These are phyloP conservation scores for Procavia capensis DNA, from an alignment of 2,113 vertebrate species.

Conservation along the genomic window DNA sequence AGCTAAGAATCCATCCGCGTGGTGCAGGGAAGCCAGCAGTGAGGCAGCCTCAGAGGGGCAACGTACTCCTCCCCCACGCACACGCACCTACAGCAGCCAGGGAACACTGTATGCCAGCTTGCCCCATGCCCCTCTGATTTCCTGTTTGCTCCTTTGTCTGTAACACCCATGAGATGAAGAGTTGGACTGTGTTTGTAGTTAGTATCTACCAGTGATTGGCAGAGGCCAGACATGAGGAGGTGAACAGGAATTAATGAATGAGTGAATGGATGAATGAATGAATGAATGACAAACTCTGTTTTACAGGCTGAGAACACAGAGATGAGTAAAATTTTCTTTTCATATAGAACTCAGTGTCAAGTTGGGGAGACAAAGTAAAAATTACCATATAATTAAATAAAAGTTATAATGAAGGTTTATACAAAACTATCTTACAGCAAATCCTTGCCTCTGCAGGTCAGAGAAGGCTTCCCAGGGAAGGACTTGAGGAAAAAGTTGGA, in stretches of 20 bases:
- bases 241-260: neutral
- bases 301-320: neutral
- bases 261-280: neutral
- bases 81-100: neutral
- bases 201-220: neutral
- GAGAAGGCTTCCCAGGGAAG: neutral
- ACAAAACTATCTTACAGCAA: neutral
- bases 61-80: neutral
- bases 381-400: neutral
- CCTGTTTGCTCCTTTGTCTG: neutral
- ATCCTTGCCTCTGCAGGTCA: neutral
- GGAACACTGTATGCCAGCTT: neutral
- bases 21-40: neutral
- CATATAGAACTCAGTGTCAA: neutral
- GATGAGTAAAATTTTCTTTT: neutral
- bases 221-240: neutral
- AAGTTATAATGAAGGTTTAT: neutral
- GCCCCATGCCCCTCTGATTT: neutral
- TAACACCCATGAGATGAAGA: neutral
- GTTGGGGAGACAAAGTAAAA: neutral
- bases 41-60: neutral
- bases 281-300: neutral
- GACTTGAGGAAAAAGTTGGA: neutral
- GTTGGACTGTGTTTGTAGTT: no score
- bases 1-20: neutral